Conservation (phyloP, 1,140 invertebrate genomes). For the Lucilia cuprina region DNA sequence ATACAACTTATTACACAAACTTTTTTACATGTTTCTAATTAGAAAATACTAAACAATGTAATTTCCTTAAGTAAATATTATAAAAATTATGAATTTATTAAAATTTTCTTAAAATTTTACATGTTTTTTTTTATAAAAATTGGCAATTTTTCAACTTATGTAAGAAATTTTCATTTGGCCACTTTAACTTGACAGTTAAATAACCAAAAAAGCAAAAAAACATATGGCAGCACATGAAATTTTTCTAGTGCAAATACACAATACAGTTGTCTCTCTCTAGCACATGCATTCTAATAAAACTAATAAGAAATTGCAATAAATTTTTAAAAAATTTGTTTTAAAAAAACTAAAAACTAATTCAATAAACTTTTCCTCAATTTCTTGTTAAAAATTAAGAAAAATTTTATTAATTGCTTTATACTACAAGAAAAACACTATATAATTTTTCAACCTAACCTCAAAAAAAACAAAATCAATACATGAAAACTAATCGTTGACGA, state of each 20-base stretch:
- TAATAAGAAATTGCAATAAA: background rate
- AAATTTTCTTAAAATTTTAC: background rate
- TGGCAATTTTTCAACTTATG: constrained; percentile 16
- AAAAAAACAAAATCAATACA: constrained; percentile 31
- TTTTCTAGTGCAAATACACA: background rate
- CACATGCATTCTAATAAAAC: background rate
- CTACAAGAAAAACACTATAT: background rate
- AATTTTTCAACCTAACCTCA: constrained; percentile 37
- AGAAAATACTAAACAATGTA: too few relatives aligned
- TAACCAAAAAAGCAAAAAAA: background rate
- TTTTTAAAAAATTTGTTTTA: background rate
- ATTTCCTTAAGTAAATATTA: too few relatives aligned
- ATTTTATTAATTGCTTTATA: background rate
- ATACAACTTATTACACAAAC: too few relatives aligned
- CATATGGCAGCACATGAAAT: constrained; percentile 25
- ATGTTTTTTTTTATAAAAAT: background rate
- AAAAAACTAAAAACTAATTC: background rate
- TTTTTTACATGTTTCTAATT: too few relatives aligned
- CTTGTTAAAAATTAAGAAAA: background rate
- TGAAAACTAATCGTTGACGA: background rate
- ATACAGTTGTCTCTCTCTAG: background rate
- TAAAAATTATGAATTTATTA: background rate
- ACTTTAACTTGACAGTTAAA: constrained; percentile 10
- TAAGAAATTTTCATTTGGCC: constrained; percentile 27
- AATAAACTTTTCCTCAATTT: background rate